phyloP scores from a whole-genome alignment of 2,797 vertebrate species.

The Jordanella pulchra region DNA sequence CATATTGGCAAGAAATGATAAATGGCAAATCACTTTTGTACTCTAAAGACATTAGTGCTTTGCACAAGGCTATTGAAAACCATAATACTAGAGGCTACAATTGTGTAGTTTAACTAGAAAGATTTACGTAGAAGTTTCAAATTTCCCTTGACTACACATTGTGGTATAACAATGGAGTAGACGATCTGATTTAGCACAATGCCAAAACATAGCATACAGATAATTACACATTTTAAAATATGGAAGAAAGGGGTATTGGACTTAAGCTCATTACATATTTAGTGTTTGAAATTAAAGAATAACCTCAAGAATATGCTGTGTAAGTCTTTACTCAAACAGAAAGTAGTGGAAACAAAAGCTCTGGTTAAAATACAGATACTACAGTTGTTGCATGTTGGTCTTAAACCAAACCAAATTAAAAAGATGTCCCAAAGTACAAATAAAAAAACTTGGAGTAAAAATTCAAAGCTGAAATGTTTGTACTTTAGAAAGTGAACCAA shows the following conservation, averaged over 20 bases:
- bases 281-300: neutral
- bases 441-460: too few species aligned
- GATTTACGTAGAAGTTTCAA: neutral
- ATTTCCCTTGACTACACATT: neutral
- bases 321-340: neutral
- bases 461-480: too few species aligned
- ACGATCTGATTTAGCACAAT: neutral
- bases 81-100: neutral
- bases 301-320: neutral
- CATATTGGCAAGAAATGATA: constrained; percentile 12
- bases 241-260: neutral
- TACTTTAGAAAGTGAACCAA: too few species aligned
- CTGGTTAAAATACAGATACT: neutral
- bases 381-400: too few species aligned
- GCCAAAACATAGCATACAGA: neutral
- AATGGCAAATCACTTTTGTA: constrained; percentile 18
- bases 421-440: too few species aligned
- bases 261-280: neutral
- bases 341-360: neutral
- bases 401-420: too few species aligned
- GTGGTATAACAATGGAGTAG: neutral
- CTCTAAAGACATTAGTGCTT: neutral
- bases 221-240: neutral
- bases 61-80: neutral
- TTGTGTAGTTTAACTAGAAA: neutral